phyloP scores from a whole-genome alignment of 2,888 invertebrate genomes.

The Gastracanthus pulcherrimus region DNA sequence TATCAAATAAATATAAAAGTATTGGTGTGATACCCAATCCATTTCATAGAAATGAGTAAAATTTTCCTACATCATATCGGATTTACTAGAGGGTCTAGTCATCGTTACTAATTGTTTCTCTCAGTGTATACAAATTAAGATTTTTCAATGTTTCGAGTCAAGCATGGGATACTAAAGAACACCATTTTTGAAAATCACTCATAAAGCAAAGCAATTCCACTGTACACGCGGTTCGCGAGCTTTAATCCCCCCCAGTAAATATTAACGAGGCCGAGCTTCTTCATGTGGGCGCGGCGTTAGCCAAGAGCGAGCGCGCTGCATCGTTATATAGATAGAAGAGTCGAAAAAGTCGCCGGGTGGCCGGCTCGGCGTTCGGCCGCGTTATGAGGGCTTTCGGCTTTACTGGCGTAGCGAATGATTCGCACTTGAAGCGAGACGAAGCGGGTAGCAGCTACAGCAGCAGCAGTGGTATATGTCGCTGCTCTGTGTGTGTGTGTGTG shows the following conservation, averaged over 20 bases:
- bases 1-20: no score
- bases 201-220: no score
- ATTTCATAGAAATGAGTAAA: no score
- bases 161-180: no score
- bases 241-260: conserved; percentile 55
- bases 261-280: conserved; percentile 54
- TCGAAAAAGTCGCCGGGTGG: conserved; percentile 38
- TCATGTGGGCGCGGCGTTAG: background rate
- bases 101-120: no score
- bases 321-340: conserved; percentile 8
- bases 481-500: conserved; percentile 34
- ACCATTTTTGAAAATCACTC: background rate
- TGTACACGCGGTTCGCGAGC: conserved; percentile 11
- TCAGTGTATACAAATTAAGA: no score
- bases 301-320: conserved; percentile 17
- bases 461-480: conserved; percentile 25
- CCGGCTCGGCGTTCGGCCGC: conserved; percentile 47
- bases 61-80: no score
- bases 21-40: no score
- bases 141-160: no score
- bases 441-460: background rate
- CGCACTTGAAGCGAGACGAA: conserved; percentile 60
- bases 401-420: conserved; percentile 65
- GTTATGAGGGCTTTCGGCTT: conserved; percentile 63
- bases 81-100: no score